phyloP scores from a whole-genome alignment of 2,888 invertebrate species.

The Balanococcus diminutus region DNA sequence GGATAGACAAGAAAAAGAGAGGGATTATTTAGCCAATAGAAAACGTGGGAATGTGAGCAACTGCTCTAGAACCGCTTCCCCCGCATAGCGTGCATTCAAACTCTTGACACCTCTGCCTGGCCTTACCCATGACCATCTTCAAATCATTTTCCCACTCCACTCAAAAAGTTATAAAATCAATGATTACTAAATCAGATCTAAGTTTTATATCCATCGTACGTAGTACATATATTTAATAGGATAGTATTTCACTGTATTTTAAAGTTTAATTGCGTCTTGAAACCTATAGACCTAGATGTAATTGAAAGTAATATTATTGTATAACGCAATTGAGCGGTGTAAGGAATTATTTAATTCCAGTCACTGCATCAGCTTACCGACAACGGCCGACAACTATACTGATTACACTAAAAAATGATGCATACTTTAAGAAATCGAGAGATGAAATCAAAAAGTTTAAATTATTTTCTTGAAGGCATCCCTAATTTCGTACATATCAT shows the following conservation, averaged over 20 bases:
- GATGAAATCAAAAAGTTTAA: too few relatives aligned
- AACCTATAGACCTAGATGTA: neutral
- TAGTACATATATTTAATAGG: neutral
- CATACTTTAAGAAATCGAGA: too few relatives aligned
- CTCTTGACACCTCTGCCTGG: constrained; percentile 54
- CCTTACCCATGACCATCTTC: constrained; percentile 49
- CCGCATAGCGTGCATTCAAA: constrained; percentile 41
- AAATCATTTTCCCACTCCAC: constrained; percentile 53
- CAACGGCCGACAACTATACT: too few relatives aligned
- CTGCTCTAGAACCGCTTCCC: constrained; percentile 49
- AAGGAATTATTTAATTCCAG: too few relatives aligned
- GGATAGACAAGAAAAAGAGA: constrained; percentile 52
- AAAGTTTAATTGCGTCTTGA: neutral
- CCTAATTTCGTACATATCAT: too few relatives aligned
- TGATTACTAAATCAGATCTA: constrained; percentile 38
- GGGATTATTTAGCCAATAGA: constrained; percentile 49
- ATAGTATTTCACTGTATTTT: neutral
- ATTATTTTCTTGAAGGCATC: too few relatives aligned
- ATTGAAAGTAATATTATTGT: neutral
- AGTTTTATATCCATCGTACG: neutral
- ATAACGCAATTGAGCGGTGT: too few relatives aligned
- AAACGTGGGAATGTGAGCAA: constrained; percentile 54
- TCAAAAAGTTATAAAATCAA: constrained; percentile 44
- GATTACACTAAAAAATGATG: too few relatives aligned
- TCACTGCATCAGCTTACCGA: too few relatives aligned